phyloP scores from a whole-genome alignment of 2,797 vertebrate species.

The Cercopithecus mitis region DNA sequence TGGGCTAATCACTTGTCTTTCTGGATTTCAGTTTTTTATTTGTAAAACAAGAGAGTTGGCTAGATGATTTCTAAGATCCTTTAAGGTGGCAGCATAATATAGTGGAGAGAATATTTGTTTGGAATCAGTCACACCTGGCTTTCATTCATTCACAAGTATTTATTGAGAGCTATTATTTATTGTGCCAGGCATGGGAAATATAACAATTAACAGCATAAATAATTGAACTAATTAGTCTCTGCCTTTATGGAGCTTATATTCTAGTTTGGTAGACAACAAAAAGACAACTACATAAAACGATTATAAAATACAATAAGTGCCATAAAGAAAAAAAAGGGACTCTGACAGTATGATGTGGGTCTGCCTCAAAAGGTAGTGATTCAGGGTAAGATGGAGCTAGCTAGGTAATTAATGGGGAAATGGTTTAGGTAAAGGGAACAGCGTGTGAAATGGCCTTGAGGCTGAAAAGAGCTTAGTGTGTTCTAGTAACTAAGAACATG shows the following conservation, averaged over 20 bases:
- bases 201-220: constrained; percentile 3
- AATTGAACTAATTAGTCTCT: not conserved
- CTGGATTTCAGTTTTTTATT: constrained; percentile 9
- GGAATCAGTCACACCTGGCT: not conserved
- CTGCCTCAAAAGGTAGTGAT: not conserved
- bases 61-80: constrained; percentile 10
- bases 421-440: not conserved
- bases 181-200: constrained; percentile 13
- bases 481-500: not conserved
- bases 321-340: not conserved
- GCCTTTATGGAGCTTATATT: not conserved
- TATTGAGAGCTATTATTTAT: not conserved
- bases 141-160: constrained; percentile 2
- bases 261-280: constrained; percentile 14
- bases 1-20: constrained; percentile 20
- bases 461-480: not conserved
- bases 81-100: not conserved
- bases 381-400: not conserved
- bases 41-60: not conserved
- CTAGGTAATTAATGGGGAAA: not conserved
- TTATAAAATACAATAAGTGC: not conserved
- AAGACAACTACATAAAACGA: not conserved
- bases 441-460: not conserved
- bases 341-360: not conserved
- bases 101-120: not conserved